Evolutionary conservation across 2,113 vertebrate species (phyloP).

Genomic region (Pangasianodon hypophthalmus): DNA sequence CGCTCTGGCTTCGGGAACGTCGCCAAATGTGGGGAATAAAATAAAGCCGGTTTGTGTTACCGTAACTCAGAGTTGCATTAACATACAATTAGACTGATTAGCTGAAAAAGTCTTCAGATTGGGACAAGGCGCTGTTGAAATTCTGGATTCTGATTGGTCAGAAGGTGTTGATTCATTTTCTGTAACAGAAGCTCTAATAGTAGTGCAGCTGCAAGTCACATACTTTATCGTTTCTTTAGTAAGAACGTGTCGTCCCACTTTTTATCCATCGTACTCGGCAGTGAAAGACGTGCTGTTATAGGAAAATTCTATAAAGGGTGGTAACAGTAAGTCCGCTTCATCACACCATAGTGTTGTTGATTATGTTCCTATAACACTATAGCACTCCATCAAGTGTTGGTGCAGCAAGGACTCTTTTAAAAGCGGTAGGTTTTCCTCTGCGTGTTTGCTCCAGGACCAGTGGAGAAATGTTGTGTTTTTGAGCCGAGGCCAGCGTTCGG

Average conservation of each 20-base stretch:
- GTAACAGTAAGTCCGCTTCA: neutral
- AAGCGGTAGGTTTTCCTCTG: neutral
- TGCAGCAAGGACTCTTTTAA: neutral
- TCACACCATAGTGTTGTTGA: neutral
- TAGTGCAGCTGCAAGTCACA: neutral
- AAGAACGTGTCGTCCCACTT: neutral
- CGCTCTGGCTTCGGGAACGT: slow-evolving; percentile 34
- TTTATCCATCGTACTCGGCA: neutral
- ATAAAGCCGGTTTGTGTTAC: slow-evolving; percentile 35
- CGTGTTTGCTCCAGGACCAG: neutral
- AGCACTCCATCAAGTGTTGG: neutral
- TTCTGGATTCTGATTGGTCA: neutral
- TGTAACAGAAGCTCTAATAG: neutral
- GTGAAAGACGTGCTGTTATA: neutral
- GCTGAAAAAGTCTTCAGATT: slow-evolving; percentile 6
- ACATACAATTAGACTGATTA: slow-evolving; percentile 36
- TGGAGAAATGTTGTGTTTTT: slow-evolving; percentile 45
- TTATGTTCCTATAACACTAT: neutral
- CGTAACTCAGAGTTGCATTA: slow-evolving; percentile 32
- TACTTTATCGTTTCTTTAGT: too few species aligned
- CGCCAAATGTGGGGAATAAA: slow-evolving; percentile 49
- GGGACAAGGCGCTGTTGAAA: neutral
- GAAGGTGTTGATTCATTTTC: neutral
- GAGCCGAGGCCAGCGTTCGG: slow-evolving; percentile 25
- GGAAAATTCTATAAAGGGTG: neutral